A percentile compares a stretch with the other conserved stretches of the same genome.
phyloP scores from a whole-genome alignment of 2,113 vertebrate genomes.

The Esox niger region DNA sequence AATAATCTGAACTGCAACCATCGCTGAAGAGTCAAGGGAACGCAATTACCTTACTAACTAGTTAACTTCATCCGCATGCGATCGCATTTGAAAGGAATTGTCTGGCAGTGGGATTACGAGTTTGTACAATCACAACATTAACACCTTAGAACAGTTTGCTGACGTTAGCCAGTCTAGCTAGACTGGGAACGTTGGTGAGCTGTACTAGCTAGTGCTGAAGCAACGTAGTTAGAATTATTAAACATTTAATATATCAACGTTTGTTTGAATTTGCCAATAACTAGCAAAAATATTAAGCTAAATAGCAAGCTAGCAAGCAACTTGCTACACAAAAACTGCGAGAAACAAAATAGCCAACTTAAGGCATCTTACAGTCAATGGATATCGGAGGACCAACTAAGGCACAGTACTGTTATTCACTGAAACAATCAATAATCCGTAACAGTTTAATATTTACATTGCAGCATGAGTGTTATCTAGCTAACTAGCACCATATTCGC shows the following conservation, averaged over 20 bases:
- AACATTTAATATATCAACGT: too few relatives aligned
- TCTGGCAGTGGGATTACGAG: too few relatives aligned
- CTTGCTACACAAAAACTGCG: neutral
- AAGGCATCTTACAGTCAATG: neutral
- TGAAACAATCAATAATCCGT: neutral
- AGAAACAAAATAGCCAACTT: neutral
- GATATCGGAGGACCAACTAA: neutral
- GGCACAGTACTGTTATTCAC: neutral
- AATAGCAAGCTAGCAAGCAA: neutral
- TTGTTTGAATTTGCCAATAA: too few relatives aligned
- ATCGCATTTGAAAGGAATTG: too few relatives aligned
- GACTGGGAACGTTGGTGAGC: neutral
- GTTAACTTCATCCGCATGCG: too few relatives aligned
- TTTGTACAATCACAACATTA: too few relatives aligned
- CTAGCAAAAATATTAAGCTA: neutral
- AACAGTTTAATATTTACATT: neutral
- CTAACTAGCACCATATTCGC: neutral
- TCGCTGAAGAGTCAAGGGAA: too few relatives aligned
- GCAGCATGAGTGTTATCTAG: neutral
- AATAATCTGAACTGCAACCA: too few relatives aligned
- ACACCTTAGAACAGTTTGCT: neutral
- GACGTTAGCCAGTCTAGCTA: neutral
- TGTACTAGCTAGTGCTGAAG: too few relatives aligned
- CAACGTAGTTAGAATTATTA: too few relatives aligned
- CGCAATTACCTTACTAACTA: too few relatives aligned